These are phyloP conservation scores for Corythucha ciliata DNA, from an alignment of 2,888 invertebrate genomes.

Conservation along the genomic window DNA sequence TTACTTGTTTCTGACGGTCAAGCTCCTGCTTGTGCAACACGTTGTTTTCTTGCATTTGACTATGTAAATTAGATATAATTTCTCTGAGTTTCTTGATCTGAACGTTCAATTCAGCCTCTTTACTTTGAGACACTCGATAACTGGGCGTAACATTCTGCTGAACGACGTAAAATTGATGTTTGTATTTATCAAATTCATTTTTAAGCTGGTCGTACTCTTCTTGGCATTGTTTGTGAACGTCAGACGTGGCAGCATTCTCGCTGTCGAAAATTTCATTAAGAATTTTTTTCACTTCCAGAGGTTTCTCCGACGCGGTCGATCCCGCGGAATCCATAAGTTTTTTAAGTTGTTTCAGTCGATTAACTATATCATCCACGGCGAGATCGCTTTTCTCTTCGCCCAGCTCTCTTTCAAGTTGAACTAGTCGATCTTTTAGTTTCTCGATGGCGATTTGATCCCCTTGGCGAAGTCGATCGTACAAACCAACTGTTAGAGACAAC, in stretches of 20 bases:
- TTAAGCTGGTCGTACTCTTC: conserved; percentile 55
- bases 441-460: conserved; percentile 65
- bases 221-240: conserved; percentile 50
- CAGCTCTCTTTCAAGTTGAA: conserved; percentile 33
- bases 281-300: conserved; percentile 50
- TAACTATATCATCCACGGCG: conserved; percentile 46
- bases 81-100: conserved; percentile 59
- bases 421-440: conserved; percentile 45
- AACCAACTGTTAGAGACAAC: conserved; percentile 66
- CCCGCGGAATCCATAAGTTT: conserved; percentile 49
- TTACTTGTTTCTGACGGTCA: conserved; percentile 50
- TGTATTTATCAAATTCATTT: conserved; percentile 59
- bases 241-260: conserved; percentile 34
- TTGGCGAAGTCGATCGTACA: conserved; percentile 61
- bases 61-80: conserved; percentile 52
- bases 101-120: conserved; percentile 26
- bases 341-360: conserved; percentile 56
- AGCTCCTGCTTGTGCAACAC: conserved; percentile 52
- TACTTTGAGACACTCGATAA: conserved; percentile 14
- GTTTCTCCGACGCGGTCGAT: conserved; percentile 51
- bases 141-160: conserved; percentile 20
- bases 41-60: conserved; percentile 55
- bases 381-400: conserved; percentile 36
- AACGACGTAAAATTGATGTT: conserved; percentile 40
- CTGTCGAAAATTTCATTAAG: conserved; percentile 21